Evolutionary conservation across 2,888 invertebrate species (phyloP).

Genomic region (Palloptera scutellata): DNA sequence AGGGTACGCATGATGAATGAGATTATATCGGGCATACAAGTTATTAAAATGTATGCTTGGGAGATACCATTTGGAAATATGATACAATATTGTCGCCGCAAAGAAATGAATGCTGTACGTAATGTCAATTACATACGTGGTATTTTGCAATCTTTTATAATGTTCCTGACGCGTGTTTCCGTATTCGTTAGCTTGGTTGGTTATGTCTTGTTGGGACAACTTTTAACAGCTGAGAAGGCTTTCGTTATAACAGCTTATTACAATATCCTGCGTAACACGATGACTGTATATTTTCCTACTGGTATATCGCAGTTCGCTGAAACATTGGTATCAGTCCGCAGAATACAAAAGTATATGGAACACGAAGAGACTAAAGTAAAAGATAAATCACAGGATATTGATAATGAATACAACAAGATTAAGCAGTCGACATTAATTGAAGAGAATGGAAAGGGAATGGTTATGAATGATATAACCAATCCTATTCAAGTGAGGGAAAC

Average conservation of each 20-base stretch:
- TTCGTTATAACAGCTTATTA: constrained; percentile 89
- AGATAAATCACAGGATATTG: constrained; percentile 41
- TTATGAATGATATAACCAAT: no score
- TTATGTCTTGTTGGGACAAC: constrained; percentile 74
- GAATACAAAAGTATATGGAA: constrained; percentile 69
- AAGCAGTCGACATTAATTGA: constrained; percentile 38
- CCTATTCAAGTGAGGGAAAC: constrained; percentile 27
- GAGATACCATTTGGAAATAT: constrained; percentile 85
- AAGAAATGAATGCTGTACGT: constrained; percentile 71
- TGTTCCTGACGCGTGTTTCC: constrained; percentile 87
- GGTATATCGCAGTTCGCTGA: constrained; percentile 73
- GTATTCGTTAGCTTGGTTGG: constrained; percentile 84
- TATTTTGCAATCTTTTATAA: constrained; percentile 80
- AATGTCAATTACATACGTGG: constrained; percentile 80
- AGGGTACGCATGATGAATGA: constrained; percentile 92
- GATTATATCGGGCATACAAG: constrained; percentile 85
- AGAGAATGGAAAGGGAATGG: constrained; percentile 44
- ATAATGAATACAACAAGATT: constrained; percentile 2
- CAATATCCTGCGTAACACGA: constrained; percentile 81
- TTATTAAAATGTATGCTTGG: constrained; percentile 97
- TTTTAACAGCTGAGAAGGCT: constrained; percentile 82
- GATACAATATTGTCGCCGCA: constrained; percentile 71
- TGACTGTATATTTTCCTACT: constrained; percentile 86
- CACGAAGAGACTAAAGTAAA: constrained; percentile 68
- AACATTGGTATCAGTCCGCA: constrained; percentile 68